Evolutionary conservation across 2,797 vertebrate genomes (phyloP).

Genomic region (Erethizon dorsatum): DNA sequence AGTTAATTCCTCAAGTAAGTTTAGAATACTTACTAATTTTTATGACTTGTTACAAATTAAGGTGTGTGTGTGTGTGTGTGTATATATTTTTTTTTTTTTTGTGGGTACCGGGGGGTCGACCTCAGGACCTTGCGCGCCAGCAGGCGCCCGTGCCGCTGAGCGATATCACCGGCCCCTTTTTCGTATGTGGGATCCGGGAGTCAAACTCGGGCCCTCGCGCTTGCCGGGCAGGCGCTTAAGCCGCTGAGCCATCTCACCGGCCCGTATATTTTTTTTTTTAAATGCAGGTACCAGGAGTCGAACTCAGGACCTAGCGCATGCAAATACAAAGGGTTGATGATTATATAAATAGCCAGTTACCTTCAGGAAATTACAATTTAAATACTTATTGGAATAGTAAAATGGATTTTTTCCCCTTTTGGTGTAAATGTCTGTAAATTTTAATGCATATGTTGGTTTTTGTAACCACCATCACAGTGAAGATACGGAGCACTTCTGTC

Average conservation of each 20-base stretch:
- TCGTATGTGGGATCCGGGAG: too few relatives aligned
- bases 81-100: too few relatives aligned
- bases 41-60: constrained; percentile 31
- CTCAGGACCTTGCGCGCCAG: too few relatives aligned
- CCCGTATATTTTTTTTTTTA: too few relatives aligned
- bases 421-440: not conserved
- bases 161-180: too few relatives aligned
- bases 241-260: too few relatives aligned
- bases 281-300: too few relatives aligned
- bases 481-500: not conserved
- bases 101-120: too few relatives aligned
- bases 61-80: too few relatives aligned
- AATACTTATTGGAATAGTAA: not conserved
- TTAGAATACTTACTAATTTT: constrained; percentile 22
- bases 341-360: constrained; percentile 47
- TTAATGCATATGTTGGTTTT: not conserved
- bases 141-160: too few relatives aligned
- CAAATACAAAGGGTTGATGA: not conserved
- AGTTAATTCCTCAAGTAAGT: constrained; percentile 57
- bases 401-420: not conserved
- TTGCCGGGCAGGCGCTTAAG: too few relatives aligned
- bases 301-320: not conserved
- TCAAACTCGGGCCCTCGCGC: too few relatives aligned
- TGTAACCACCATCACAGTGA: not conserved
- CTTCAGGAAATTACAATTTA: not conserved